Evolutionary conservation across 2,113 vertebrate genomes (phyloP).

Genomic region (Phainopepla nitens): DNA sequence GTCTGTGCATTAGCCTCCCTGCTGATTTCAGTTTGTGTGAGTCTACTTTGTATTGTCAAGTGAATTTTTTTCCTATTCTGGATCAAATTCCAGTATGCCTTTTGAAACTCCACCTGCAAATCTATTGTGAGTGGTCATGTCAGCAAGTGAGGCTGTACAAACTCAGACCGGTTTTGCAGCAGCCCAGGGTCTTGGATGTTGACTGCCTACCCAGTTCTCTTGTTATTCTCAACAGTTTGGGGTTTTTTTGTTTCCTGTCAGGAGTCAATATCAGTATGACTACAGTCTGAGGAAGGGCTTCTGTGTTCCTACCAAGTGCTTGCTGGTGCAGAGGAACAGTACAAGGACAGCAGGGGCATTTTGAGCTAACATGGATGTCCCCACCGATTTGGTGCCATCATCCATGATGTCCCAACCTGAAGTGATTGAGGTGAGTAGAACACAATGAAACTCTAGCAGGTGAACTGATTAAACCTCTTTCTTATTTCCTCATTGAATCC

Average conservation of each 20-base stretch:
- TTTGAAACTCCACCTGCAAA: background rate
- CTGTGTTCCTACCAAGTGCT: background rate
- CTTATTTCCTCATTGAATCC: background rate
- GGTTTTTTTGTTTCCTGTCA: background rate
- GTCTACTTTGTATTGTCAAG: background rate
- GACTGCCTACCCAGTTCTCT: background rate
- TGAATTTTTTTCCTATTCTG: background rate
- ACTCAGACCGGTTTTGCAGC: background rate
- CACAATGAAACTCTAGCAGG: rapidly evolving
- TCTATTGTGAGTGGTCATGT: background rate
- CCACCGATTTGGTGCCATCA: constrained; percentile 18
- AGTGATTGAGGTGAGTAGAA: constrained; percentile 58
- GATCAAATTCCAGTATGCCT: background rate
- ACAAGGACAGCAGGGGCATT: background rate
- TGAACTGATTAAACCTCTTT: background rate
- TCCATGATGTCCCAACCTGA: constrained; percentile 70
- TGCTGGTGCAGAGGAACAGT: background rate
- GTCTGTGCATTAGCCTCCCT: background rate
- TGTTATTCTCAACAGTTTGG: background rate
- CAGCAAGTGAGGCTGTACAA: background rate
- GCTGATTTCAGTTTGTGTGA: background rate
- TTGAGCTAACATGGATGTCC: constrained; percentile 54
- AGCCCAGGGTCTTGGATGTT: background rate
- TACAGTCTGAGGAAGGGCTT: constrained; percentile 32
- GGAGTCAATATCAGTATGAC: constrained; percentile 67